Base-by-base conservation (phyloP, 2,888 invertebrate species). In the Diloba caeruleocephala region DNA sequence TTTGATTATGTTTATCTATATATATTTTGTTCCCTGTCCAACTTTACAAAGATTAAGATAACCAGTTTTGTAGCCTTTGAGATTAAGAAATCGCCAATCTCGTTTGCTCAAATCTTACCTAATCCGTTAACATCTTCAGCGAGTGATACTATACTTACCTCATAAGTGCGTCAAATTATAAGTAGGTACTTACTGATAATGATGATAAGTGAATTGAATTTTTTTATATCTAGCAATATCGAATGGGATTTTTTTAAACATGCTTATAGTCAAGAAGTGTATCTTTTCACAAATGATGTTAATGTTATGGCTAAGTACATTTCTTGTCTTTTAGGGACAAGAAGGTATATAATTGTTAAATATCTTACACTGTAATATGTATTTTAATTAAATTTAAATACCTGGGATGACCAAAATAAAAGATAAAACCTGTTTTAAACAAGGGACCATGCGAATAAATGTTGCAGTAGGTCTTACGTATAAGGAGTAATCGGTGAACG, bases 21-120 rank as follows among this genome's bases (percentile, higher is more conserved):
- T 32, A 44, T 33, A 59, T 42, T 32, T 25, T 54, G 44, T 53
- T 12, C 32, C 28, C 51, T 50, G 37, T 49, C 59, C 32, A 43
- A 43, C 41, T 60, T 39, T 44, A 54, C 41, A 53, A 53, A 55
- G 62, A 63, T 72, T 56, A 54, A 61, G 71, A 70, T 77, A 72
- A 66, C 36, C 17, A 26, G 42, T 49, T 50, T 52, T 36, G 38
- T 61, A 49, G 31, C 67, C 62, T 64, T 61, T 64, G 39, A 65
- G 69, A 67, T 74, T 62, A 71, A 58, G 56, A 66, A 65, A 63
- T 61, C 53, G 55, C 59, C 60, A 53, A 51, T 57, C 59, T 62
- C 58, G 65, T 60, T 41, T 63, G 56, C 55, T 65, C 43, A 80
- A 86, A 87, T 85, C 87, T 80, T 72, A 50, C 74, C 68, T 85